Base-by-base conservation (phyloP, 2,888 invertebrate species). In the Actias luna region DNA sequence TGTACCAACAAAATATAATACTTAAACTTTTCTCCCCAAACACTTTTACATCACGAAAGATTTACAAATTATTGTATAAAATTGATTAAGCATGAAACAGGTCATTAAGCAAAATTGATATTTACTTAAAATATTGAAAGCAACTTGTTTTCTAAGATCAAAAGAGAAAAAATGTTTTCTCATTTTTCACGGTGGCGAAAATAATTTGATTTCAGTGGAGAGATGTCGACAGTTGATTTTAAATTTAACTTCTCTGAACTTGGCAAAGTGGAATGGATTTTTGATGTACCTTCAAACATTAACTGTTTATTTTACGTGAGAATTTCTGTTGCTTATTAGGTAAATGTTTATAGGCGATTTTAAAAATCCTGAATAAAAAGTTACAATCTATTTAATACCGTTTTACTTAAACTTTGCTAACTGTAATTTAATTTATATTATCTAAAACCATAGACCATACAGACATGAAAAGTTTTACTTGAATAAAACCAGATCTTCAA, bases 131-230 rank as follows among this genome's bases (percentile, higher is more conserved):
- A 83, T 82, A 81, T 85, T 73, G 80, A 68, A 71, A 74, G 76
- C 75, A 80, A 84, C 77, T 82, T 84, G 79, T 83, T 85, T 83
- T 76, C 78, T 74, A 69, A 82, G 83, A 87, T 88, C 86, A 85
- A 88, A 87, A 82, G 79, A 63, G 63, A 77, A 80, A 77, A 85
- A 85, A 85, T 83, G 76, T 84, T 86, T 84, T 82, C 79, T 71
- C 80, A 84, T 84, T 87, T 88, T 88, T 84, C 82, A 83, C 80
- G 84, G 85, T 82, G 83, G 82, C 83, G 76, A 82, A 83, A 82
- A 87, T 89, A 89, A 89, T 89, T 89, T 87, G 85, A 89, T 89
- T 89, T 86, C 79, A 81, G 75, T 73, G 77, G 80, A 82, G 82
- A 79, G 79, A 84, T 82, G 84, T 83, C 72, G 83, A 76, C 81